Base-by-base conservation (phyloP, 2,113 vertebrate genomes). In the Haemorhous mexicanus region DNA sequence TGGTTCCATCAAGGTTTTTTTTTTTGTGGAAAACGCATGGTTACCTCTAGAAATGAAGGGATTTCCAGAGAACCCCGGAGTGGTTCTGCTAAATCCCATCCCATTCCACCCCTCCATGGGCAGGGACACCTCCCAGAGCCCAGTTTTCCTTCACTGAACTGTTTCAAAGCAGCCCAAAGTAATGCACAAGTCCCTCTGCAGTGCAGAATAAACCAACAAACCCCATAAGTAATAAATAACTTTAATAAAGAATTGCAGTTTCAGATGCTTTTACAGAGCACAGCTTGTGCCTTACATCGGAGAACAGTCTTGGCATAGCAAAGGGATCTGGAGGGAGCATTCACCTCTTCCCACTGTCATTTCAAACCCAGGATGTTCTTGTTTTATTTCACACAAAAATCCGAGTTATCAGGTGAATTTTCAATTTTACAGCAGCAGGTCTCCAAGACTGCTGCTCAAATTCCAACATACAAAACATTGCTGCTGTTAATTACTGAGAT, bases 211-310 rank as follows among this genome's bases (percentile, higher is more conserved):
- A 93, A 37, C 11, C 64, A 80, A 47, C 32, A 7, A 20, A 7
- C 16, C 1, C 9, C 27, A 5, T 61, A 56, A 87, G 13, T 24
- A 96, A 96, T 87, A 95, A 94, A 94, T 84, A 79, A 49, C 82
- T 96, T 97, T 96, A 96, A 28, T 97, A 43, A 83, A 85, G 69
- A 72, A 33, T 10, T 79, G 27, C 41, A 66, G 58, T 59, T 74
- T 56, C 18, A 43, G 59, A 10, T 86, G 61, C 12, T 81, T 93
- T 58, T 59, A 39, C 13, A 8, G 5, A 67, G 41, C 84, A 86
- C 49, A 56, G 7, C 13, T 82, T 41, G 18, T 43, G 35, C 16
- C 11, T 66, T 37, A 43, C 28, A 43, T 2, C 28, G 50, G 52
- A 70, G 47, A 90, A 41, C 37, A 14, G 7, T 15, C 87, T 35